A percentile compares a stretch with the other conserved stretches of the same genome.
phyloP scores from a whole-genome alignment of 2,888 invertebrate species.

The Campoplex capitator region DNA sequence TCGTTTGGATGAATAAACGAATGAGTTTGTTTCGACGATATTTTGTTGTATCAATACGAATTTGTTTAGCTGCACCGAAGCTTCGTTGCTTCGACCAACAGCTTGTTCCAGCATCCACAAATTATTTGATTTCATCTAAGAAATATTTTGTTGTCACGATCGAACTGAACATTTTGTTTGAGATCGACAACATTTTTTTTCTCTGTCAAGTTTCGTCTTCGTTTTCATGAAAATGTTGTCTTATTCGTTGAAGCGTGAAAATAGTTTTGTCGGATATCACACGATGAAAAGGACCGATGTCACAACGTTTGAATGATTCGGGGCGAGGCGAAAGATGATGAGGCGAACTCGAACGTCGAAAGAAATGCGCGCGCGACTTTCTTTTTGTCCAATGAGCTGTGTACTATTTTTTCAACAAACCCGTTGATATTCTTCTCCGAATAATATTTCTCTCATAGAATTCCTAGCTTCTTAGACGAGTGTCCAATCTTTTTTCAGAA shows the following conservation, averaged over 20 bases:
- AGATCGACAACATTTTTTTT: no score
- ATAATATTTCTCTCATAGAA: slow-evolving; percentile 54
- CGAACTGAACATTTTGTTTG: no score
- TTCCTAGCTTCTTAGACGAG: slow-evolving; percentile 3
- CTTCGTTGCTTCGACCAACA: no score
- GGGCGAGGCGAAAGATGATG: slow-evolving; percentile 31
- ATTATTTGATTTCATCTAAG: no score
- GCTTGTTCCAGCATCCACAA: no score
- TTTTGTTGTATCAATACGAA: no score
- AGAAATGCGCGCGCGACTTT: slow-evolving; percentile 43
- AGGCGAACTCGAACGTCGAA: not conserved
- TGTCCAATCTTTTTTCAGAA: slow-evolving; percentile 45
- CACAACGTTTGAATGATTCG: slow-evolving; percentile 26
- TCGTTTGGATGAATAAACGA: no score
- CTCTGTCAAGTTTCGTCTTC: not conserved
- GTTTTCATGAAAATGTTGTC: not conserved
- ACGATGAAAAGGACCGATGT: slow-evolving; percentile 16
- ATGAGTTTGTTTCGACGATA: no score
- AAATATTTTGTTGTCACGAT: no score
- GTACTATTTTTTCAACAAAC: slow-evolving; percentile 32
- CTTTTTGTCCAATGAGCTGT: slow-evolving; percentile 34
- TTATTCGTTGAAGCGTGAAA: slow-evolving; percentile 42
- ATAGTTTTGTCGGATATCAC: slow-evolving; percentile 14
- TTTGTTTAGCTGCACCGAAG: no score
- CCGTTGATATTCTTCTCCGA: slow-evolving; percentile 43